Conservation (phyloP, 2,113 vertebrate species). For the Serinus canaria region DNA sequence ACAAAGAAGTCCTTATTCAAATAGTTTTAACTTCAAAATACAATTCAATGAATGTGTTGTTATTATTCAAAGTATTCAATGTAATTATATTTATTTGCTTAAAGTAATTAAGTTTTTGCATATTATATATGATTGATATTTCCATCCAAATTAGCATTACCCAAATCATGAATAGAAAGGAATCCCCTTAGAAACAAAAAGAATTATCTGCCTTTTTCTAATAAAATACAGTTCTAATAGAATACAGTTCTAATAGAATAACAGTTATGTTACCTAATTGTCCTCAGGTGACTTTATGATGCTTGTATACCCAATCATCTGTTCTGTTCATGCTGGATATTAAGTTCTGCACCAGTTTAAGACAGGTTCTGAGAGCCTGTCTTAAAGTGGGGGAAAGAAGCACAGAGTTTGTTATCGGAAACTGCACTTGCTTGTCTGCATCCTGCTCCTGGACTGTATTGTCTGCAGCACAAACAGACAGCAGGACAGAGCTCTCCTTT, state of each 20-base stretch:
- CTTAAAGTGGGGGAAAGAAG: too few relatives aligned
- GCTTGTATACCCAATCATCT: not conserved
- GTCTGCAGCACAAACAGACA: not conserved
- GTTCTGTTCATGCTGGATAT: not conserved
- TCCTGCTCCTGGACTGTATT: not conserved
- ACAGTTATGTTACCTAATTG: not conserved
- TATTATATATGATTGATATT: not conserved
- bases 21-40: not conserved
- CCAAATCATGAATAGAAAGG: not conserved
- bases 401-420: fast-evolving
- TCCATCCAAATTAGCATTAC: not conserved
- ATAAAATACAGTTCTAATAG: not conserved
- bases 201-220: not conserved
- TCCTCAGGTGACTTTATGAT: not conserved
- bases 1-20: not conserved
- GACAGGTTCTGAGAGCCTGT: not conserved
- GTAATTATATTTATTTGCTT: not conserved
- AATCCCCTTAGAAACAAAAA: not conserved
- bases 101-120: not conserved
- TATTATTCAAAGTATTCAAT: not conserved
- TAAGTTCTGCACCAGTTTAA: not conserved
- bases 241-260: not conserved
- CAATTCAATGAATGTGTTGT: not conserved
- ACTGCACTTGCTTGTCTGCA: fast-evolving
- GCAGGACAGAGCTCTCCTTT: not conserved